Percentiles rank a stretch among this genome's conserved stretches.
Evolutionary conservation across 2,888 invertebrate species (phyloP).

Genomic region (Acrocyrtus sp.): DNA sequence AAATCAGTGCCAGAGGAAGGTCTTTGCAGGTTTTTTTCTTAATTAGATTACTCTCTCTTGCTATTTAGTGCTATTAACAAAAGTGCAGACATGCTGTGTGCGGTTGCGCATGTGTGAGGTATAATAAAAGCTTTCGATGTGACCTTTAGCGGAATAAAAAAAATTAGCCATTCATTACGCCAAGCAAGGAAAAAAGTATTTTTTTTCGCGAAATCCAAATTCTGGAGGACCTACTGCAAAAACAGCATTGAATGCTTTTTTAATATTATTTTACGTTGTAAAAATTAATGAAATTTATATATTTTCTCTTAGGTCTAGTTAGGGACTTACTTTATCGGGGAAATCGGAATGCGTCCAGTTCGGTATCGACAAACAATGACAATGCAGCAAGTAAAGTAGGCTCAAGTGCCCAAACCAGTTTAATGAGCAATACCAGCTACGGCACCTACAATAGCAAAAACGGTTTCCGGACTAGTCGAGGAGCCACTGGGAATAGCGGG

Average conservation of each 20-base stretch:
- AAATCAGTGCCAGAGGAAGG: conserved; percentile 28
- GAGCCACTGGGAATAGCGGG: too few relatives aligned
- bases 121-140: background rate
- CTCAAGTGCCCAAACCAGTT: background rate
- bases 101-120: conserved; percentile 9
- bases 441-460: background rate
- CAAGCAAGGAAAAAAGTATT: too few relatives aligned
- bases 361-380: background rate
- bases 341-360: conserved; percentile 21
- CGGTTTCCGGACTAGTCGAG: conserved; percentile 32
- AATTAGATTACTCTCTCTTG: conserved; percentile 41
- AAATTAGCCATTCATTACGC: too few relatives aligned
- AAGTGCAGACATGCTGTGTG: conserved; percentile 10
- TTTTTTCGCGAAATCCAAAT: too few relatives aligned
- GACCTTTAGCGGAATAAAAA: conserved; percentile 12
- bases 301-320: conserved; percentile 21
- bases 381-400: conserved; percentile 11
- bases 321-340: conserved; percentile 30
- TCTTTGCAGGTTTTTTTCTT: conserved; percentile 29
- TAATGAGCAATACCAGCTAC: background rate
- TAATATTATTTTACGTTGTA: background rate
- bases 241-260: background rate
- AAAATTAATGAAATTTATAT: background rate
- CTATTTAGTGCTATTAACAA: too few relatives aligned
- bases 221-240: too few relatives aligned